phyloP scores from a whole-genome alignment of 2,888 invertebrate genomes.

The Masnerella sp. region DNA sequence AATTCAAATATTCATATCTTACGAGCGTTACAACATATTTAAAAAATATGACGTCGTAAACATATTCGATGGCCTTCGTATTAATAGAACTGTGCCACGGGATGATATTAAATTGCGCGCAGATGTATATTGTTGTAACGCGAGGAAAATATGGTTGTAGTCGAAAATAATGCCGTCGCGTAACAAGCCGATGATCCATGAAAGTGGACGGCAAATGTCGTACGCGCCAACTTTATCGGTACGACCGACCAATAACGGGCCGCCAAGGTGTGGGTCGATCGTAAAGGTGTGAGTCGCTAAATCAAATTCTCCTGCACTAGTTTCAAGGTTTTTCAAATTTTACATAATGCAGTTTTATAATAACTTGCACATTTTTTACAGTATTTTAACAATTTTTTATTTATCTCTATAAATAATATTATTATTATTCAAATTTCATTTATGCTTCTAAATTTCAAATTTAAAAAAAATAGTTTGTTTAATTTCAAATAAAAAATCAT shows the following conservation, averaged over 20 bases:
- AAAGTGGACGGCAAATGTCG: constrained; percentile 54
- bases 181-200: constrained; percentile 61
- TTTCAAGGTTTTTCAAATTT: constrained; percentile 64
- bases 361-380: too few relatives aligned
- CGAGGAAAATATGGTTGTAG: constrained; percentile 43
- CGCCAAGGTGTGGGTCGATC: constrained; percentile 64
- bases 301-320: constrained; percentile 64
- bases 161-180: constrained; percentile 49
- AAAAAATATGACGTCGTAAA: constrained; percentile 46
- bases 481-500: background rate
- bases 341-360: constrained; percentile 61
- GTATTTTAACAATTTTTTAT: too few relatives aligned
- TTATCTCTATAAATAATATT: background rate
- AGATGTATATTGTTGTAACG: constrained; percentile 47
- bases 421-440: background rate
- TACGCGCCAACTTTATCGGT: constrained; percentile 55
- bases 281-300: constrained; percentile 67
- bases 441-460: too few relatives aligned
- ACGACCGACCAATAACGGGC: constrained; percentile 49
- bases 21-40: constrained; percentile 23
- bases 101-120: constrained; percentile 51
- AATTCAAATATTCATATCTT: constrained; percentile 22
- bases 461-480: background rate
- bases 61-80: constrained; percentile 36
- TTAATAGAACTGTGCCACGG: constrained; percentile 54